Conservation (phyloP, 2,797 vertebrate species). For the Tamandua tetradactyla region DNA sequence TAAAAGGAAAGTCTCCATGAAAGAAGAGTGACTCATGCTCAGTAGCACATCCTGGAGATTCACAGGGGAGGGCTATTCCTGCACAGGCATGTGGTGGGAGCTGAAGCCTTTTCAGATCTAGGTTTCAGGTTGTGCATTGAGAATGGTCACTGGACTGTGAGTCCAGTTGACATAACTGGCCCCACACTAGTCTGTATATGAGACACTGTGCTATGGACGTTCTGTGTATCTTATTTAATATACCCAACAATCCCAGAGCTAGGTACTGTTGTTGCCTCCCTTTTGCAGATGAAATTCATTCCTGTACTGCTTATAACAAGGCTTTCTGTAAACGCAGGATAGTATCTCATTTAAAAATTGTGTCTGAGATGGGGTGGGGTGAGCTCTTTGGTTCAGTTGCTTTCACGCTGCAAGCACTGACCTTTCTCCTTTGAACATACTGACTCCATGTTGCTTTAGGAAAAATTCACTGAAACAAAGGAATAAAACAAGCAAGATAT, state of each 20-base stretch:
- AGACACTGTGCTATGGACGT: not conserved
- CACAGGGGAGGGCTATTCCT: not conserved
- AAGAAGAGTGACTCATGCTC: not conserved
- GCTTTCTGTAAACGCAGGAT: not conserved
- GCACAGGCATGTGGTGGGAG: not conserved
- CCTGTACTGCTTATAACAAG: not conserved
- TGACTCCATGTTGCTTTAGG: not conserved
- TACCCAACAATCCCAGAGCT: not conserved
- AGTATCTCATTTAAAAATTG: not conserved
- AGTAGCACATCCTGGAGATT: too few species aligned
- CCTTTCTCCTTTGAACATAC: not conserved
- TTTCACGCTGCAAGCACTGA: not conserved
- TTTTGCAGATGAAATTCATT: not conserved
- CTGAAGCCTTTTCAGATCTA: not conserved
- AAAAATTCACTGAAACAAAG: conserved; percentile 51
- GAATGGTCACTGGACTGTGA: not conserved
- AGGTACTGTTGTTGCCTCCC: not conserved
- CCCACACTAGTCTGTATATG: not conserved
- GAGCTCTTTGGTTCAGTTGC: not conserved
- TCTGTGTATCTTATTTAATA: too few species aligned
- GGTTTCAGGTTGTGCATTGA: not conserved
- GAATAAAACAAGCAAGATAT: conserved; percentile 59
- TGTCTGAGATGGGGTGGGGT: not conserved
- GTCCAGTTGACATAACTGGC: not conserved
- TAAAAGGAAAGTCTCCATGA: not conserved